Evolutionary conservation across 2,113 vertebrate species (phyloP), one percentile per base, ranked within the genome.

Genomic region (Cyphomyrus discorhynchus): DNA sequence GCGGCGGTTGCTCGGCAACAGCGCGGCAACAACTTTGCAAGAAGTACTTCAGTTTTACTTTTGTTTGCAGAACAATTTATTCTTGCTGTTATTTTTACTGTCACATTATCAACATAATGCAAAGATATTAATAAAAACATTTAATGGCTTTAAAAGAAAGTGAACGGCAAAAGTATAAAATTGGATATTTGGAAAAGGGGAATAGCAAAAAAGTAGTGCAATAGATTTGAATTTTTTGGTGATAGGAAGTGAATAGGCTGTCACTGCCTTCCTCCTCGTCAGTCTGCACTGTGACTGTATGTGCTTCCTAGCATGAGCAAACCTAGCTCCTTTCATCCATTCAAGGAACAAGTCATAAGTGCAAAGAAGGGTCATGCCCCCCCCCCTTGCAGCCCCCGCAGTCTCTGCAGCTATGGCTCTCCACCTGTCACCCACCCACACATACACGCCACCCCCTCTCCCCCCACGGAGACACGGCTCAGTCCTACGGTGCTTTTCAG

Each of bases 401-500:
- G 74, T 17, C 74, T 80, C 35, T 42, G 74, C 5, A 42, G 17
- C 74, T 70, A 70, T 70, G n/a, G 62, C 27, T 70, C n/a, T 42
- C 35, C 74, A 80, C 74, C 31, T 42, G 74, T 80, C 74, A 80
- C 31, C 74, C 74, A 27, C 31, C 74, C 74, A 35, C 74, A 42
- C 35, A 42, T 42, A 80, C 31, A 19, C 31, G 2, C 13, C 13
- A 80, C n/a, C 31, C 31, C 62, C 10, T 70, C 27, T 31, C 13
- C 11, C 39, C 74, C 74, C 74, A 80, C 6, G 15, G 35, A 80
- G 35, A 4, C 74, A 80, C 35, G 5, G 35, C 74, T n/a, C 89
- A 90, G 92, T 77, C 89, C 49, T 46, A 74, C 27, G 74, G 35
- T 46, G 53, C 19, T 84, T 56, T 70, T 31, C 35, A 50, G 45